Conservation (phyloP, 2,113 vertebrate genomes). For the Lucifuga dentata region DNA sequence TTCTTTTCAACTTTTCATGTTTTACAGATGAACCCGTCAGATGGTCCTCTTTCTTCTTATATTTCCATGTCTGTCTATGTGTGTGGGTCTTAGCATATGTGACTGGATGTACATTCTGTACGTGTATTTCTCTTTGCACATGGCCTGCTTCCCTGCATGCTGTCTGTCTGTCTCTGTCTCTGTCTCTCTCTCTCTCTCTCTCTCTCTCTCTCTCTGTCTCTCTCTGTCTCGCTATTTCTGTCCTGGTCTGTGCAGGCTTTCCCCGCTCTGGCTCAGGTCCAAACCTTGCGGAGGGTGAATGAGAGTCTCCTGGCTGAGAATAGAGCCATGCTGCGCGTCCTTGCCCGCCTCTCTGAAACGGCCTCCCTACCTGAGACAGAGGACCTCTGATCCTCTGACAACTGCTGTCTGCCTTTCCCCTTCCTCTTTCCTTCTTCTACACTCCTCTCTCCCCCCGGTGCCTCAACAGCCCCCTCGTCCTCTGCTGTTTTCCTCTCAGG, state of each 20-base stretch:
- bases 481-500: slow-evolving; percentile 66
- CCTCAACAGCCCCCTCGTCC: slow-evolving; percentile 45
- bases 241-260: slow-evolving; percentile 86
- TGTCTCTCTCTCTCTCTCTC: slow-evolving; percentile 23
- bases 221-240: slow-evolving; percentile 58
- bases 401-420: slow-evolving; percentile 65
- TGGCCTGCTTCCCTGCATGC: slow-evolving; percentile 56
- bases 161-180: slow-evolving; percentile 36
- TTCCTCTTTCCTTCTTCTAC: slow-evolving; percentile 62
- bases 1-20: slow-evolving; percentile 38
- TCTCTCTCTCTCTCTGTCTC: slow-evolving; percentile 10
- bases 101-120: slow-evolving; percentile 15
- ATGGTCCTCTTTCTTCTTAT: slow-evolving; percentile 21
- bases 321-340: slow-evolving; percentile 92
- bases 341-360: slow-evolving; percentile 89
- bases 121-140: slow-evolving; percentile 41
- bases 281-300: slow-evolving; percentile 90
- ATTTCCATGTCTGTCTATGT: slow-evolving; percentile 20
- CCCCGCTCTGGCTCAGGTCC: slow-evolving; percentile 92
- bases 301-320: slow-evolving; percentile 93
- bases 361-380: slow-evolving; percentile 88
- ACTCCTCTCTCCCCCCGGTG: slow-evolving; percentile 69
- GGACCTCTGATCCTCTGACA: slow-evolving; percentile 88
- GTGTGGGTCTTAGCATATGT: slow-evolving; percentile 22
- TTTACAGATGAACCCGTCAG: slow-evolving; percentile 22